Evolutionary conservation across 2,888 invertebrate genomes (phyloP).

Genomic region (Apotomis capreana): DNA sequence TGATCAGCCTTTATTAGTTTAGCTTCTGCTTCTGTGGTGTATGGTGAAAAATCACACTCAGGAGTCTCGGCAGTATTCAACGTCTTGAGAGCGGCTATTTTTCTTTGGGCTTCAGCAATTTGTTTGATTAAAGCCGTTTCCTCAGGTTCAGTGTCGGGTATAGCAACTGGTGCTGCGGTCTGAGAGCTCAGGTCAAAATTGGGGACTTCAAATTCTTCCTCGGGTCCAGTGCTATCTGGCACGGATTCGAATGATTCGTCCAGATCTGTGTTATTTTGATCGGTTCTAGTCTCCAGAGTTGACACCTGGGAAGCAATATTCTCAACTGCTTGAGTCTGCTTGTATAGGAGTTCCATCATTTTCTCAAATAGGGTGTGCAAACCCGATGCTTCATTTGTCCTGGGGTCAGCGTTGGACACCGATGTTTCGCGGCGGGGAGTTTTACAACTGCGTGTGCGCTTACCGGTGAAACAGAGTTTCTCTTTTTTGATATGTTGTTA

Average conservation of each 20-base stretch:
- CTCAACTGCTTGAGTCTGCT: conserved; percentile 3
- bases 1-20: conserved; percentile 14
- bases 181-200: not conserved
- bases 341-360: not conserved
- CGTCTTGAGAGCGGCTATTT: no score
- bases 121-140: not conserved
- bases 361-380: not conserved
- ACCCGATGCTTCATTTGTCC: not conserved
- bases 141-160: not conserved
- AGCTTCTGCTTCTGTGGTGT: conserved; percentile 6
- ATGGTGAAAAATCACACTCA: conserved; percentile 10
- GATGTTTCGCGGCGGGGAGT: no score
- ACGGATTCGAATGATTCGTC: conserved; percentile 2
- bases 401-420: not conserved
- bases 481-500: not conserved
- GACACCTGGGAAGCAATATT: conserved; percentile 4
- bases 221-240: conserved; percentile 2
- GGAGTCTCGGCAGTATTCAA: not conserved
- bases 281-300: not conserved
- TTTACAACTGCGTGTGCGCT: not conserved
- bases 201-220: conserved; percentile 6
- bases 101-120: no score
- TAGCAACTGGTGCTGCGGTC: not conserved
- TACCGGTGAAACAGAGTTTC: not conserved
- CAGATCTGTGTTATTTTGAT: not conserved